These are phyloP conservation scores for Frankliniella intonsa DNA, from an alignment of 2,888 invertebrate species.

Conservation along the genomic window DNA sequence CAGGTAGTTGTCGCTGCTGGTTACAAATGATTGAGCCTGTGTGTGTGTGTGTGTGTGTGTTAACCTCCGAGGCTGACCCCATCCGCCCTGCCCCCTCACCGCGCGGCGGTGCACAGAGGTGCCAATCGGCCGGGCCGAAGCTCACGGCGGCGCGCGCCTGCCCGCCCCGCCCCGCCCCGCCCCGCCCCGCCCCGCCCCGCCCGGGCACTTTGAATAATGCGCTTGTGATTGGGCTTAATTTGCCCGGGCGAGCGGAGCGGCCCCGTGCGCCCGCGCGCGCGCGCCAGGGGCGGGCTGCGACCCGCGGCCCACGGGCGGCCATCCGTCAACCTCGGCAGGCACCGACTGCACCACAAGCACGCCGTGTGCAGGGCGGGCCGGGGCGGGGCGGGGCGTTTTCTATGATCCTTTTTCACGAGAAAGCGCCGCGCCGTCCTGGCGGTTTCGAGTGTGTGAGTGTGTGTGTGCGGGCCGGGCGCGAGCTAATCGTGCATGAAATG, in stretches of 20 bases:
- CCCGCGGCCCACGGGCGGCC: neutral
- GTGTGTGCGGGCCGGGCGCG: neutral
- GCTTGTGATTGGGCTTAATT: conserved; percentile 13
- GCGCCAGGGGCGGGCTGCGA: too few species aligned
- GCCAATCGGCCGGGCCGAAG: too few species aligned
- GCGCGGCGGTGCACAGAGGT: too few species aligned
- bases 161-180: neutral
- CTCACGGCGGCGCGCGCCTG: neutral
- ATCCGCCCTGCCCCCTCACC: too few species aligned
- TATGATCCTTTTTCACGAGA: neutral
- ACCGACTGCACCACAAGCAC: too few species aligned
- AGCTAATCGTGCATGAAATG: neutral
- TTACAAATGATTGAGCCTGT: too few species aligned
- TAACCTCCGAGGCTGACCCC: too few species aligned
- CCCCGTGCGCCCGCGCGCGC: neutral
- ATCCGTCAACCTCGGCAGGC: neutral
- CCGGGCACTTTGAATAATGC: neutral
- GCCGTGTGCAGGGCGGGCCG: too few species aligned
- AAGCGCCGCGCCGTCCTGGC: neutral
- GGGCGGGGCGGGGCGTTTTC: neutral
- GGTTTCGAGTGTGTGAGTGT: neutral
- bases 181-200: too few species aligned
- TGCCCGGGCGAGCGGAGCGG: neutral
- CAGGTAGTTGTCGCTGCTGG: too few species aligned
- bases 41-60: too few species aligned